Conservation (phyloP, 2,888 invertebrate genomes). For the Tenthredo scrophulariae region DNA sequence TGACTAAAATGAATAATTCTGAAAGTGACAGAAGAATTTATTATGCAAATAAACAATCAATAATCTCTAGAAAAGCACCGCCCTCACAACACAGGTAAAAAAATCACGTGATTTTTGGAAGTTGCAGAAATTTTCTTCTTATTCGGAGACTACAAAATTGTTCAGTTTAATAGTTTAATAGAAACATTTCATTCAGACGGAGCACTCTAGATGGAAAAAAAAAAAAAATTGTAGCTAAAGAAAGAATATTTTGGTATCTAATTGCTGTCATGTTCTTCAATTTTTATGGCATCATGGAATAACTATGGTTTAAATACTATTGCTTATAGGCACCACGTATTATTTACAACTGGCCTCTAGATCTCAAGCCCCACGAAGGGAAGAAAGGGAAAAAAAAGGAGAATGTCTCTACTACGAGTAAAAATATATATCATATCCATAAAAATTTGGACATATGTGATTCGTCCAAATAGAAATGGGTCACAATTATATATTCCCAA, state of each 20-base stretch:
- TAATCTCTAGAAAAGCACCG: slow-evolving; percentile 42
- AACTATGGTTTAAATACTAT: slow-evolving; percentile 30
- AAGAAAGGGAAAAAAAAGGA: neutral
- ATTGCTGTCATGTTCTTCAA: slow-evolving; percentile 30
- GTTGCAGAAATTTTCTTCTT: neutral
- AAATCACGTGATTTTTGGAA: slow-evolving; percentile 25
- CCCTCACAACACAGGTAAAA: neutral
- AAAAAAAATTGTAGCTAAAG: neutral
- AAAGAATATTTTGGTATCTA: slow-evolving; percentile 33
- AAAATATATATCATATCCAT: neutral
- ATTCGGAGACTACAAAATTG: neutral
- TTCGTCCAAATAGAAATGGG: neutral
- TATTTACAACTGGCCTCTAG: slow-evolving; percentile 30
- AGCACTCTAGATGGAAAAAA: neutral
- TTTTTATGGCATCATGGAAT: slow-evolving; percentile 46
- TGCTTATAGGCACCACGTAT: slow-evolving; percentile 15
- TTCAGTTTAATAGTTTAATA: neutral
- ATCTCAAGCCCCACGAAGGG: neutral
- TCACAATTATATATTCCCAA: neutral
- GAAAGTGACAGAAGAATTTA: slow-evolving; percentile 10
- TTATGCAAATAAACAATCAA: neutral
- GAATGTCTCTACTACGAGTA: neutral
- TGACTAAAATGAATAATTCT: slow-evolving; percentile 50
- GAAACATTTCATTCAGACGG: slow-evolving; percentile 26
- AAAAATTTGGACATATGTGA: neutral